Evolutionary conservation across 2,113 vertebrate genomes (phyloP).

Genomic region (Apteryx owenii): DNA sequence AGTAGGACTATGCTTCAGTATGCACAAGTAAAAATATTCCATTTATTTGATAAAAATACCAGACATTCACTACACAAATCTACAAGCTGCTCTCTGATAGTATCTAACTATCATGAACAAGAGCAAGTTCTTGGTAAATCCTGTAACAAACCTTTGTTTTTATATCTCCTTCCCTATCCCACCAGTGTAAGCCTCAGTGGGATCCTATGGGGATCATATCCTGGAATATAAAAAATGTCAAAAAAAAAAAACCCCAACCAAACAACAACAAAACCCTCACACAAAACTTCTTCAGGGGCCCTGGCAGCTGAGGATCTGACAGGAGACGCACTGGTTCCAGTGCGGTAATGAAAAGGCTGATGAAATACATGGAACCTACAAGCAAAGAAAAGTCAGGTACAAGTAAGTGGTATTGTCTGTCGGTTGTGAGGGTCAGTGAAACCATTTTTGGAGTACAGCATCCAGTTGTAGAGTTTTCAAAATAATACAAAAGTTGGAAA

Average conservation of each 20-base stretch:
- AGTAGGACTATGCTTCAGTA: neutral
- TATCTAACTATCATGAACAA: neutral
- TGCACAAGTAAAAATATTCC: rapidly evolving
- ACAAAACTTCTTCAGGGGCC: neutral
- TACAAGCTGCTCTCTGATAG: neutral
- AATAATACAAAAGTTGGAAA: neutral
- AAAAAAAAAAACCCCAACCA: neutral
- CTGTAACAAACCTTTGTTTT: rapidly evolving
- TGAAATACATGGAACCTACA: neutral
- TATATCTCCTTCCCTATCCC: neutral
- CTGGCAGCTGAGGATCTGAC: neutral
- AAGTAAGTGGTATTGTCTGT: neutral
- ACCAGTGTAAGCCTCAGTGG: neutral
- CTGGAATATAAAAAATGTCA: neutral
- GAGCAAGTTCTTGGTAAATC: neutral
- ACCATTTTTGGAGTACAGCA: neutral
- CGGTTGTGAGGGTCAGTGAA: neutral
- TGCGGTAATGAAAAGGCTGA: neutral
- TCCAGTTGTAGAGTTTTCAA: neutral
- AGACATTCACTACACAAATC: neutral
- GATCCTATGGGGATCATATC: neutral
- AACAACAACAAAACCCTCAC: no score
- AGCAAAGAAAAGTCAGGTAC: neutral
- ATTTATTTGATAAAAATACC: neutral
- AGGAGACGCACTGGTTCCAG: neutral